Evolutionary conservation across 2,113 vertebrate species (phyloP), one percentile per base, ranked within the genome.

Genomic region (Enhydra lutris): DNA sequence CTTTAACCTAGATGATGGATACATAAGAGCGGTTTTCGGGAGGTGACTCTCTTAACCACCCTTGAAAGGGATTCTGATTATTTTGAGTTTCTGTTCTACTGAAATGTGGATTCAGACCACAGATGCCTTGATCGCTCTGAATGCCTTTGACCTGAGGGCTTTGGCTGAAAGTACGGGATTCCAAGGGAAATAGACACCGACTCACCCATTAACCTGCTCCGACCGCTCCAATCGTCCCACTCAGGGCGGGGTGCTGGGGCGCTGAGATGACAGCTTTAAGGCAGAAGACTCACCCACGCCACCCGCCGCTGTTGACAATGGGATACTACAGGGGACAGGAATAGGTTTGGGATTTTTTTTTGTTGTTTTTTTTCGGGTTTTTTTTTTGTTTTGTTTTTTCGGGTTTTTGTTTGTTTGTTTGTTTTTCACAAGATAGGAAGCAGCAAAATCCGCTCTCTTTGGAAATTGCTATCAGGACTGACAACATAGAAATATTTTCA

Each of bases 31-130:
- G 42, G 65, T 88, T 94, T 86, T 71, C 76, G 20, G 52, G 76
- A 87, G 80, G 17, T 14, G 69, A 50, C n/a, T 82, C 71, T 92
- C 76, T 91, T 47, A 65, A 88, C 36, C 86, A 76, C 86, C 69
- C 89, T 88, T 91, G 78, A 84, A 85, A 80, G 42, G 36, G 90
- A 57, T 91, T 74, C 47, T n/a, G 73, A 63, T 95, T 69, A 52
- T 95, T 95, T 96, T 91, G 78, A 89, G 94, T 95, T 69, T 81
- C 87, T 71, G 14, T 78, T n/a, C 82, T 89, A 61, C 61, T 84
- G 82, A 91, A 91, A 76, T 81, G 34, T 55, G 71, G 69, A 45
- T 50, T 80, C 89, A n/a, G 59, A 34, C 76, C 61, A 69, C 2
- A 29, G 31, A 36, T 17, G 81, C 69, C 47, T 79, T 94, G 79